Base-by-base conservation (phyloP, 2,113 vertebrate genomes). In the Chlamydotis undulata region DNA sequence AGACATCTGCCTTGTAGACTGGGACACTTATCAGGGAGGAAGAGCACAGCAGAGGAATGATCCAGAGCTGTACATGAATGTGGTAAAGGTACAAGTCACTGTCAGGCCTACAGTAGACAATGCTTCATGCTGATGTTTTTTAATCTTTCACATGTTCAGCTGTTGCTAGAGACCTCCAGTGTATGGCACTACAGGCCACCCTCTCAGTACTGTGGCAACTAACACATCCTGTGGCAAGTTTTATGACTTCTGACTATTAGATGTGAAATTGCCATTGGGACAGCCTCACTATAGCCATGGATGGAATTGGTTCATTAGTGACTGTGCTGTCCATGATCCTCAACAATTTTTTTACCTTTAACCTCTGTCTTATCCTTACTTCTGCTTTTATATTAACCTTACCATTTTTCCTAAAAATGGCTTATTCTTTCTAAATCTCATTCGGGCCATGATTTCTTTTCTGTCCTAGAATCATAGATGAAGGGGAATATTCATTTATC, bases 101-200 rank as follows among this genome's bases (percentile, higher is more conserved):
- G 19, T 6, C 31, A 87, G 39, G 6, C 23, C 29, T 64, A 43
- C 22, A 63, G 37, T 29, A 35, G 26, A 24, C 9, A 21, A 45
- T 15, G 14, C 8, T 31, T 28, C 10, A 17, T 19, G 16, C 5
- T 41, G 16, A 6, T 25, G 11, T 6, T 53, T 85, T 73, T 64
- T 15, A 59, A n/a, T 39, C 33, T 59, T 80, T 77, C 18, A 35
- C 23, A 28, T 33, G 52, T 43, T 65, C 68, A 18, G 4, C 45
- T 61, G 33, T 57, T 3, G 1, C 28, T 63, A 52, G 26, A 52
- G 50, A 65, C 25, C 17, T 79, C 35, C 47, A 55, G 6, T 2
- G 0, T 25, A 52, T 0, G 9, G 11, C 0, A 0, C 15, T 61
- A 9, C 35, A 23, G 39, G 12, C 28, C 43, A 63, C 22, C 13